phyloP scores from a whole-genome alignment of 2,888 invertebrate genomes.

The Macropis europaea region DNA sequence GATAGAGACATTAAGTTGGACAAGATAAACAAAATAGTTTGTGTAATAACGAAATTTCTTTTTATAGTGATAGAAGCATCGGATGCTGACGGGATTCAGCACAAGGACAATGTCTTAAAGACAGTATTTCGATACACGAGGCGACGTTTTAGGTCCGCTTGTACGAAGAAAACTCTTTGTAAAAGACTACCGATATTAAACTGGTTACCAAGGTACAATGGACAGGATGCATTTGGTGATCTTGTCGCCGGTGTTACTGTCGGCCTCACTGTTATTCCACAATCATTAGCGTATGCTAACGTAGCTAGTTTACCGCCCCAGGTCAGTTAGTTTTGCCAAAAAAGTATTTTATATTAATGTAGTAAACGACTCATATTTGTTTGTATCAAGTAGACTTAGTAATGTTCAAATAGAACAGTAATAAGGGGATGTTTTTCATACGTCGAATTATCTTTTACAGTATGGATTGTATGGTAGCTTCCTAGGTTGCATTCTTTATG shows the following conservation, averaged over 20 bases:
- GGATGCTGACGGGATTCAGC: slow-evolving; percentile 69
- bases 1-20: too few species aligned
- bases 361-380: neutral
- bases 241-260: slow-evolving; percentile 95
- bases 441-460: slow-evolving; percentile 79
- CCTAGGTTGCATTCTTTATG: slow-evolving; percentile 94
- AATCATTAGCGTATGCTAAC: slow-evolving; percentile 90
- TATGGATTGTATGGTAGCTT: slow-evolving; percentile 97
- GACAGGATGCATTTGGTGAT: slow-evolving; percentile 89
- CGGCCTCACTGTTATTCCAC: slow-evolving; percentile 95
- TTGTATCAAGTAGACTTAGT: neutral
- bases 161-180: slow-evolving; percentile 86
- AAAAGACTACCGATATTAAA: slow-evolving; percentile 87
- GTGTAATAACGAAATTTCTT: too few species aligned
- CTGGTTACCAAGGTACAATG: slow-evolving; percentile 90
- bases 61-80: slow-evolving; percentile 76
- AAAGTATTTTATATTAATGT: too few species aligned
- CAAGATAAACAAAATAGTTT: too few species aligned
- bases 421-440: neutral
- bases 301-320: slow-evolving; percentile 89
- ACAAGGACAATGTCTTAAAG: slow-evolving; percentile 71
- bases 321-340: slow-evolving; percentile 75
- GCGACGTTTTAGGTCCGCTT: slow-evolving; percentile 80
- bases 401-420: neutral
- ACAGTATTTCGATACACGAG: slow-evolving; percentile 78